Percentiles rank a stretch among this genome's conserved stretches.
Conservation (phyloP, 2,888 invertebrate species). For the Amblyjoppa proteus region DNA sequence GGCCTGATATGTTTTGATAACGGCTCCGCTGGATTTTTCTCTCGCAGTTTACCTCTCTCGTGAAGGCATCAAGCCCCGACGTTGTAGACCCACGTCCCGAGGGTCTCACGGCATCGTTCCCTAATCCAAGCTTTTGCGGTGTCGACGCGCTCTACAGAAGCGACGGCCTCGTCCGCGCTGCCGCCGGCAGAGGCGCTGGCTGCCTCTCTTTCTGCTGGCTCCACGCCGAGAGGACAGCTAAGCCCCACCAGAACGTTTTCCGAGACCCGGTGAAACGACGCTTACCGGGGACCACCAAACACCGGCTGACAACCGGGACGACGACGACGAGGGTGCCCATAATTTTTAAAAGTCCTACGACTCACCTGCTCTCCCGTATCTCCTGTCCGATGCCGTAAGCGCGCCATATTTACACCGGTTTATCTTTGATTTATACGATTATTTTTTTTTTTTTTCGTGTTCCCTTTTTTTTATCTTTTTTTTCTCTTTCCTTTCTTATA, state of each 20-base stretch:
- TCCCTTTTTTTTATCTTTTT: neutral
- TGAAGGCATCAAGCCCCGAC: constrained; percentile 18
- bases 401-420: constrained; percentile 74
- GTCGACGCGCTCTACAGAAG: constrained; percentile 60
- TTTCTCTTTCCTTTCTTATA: constrained; percentile 44
- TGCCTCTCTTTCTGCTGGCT: constrained; percentile 17
- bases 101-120: constrained; percentile 63
- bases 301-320: constrained; percentile 49
- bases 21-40: constrained; percentile 50
- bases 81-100: constrained; percentile 43
- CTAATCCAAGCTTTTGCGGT: constrained; percentile 64
- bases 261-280: constrained; percentile 63
- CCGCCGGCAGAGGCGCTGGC: constrained; percentile 9
- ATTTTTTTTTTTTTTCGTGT: constrained; percentile 37
- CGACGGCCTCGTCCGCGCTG: constrained; percentile 45
- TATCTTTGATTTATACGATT: constrained; percentile 74
- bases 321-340: constrained; percentile 65
- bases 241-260: constrained; percentile 59
- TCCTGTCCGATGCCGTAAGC: constrained; percentile 68
- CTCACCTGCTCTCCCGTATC: constrained; percentile 63
- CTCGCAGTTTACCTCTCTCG: constrained; percentile 10
- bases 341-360: constrained; percentile 67
- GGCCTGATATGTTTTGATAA: constrained; percentile 60
- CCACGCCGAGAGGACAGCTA: constrained; percentile 39
- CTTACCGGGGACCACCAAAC: constrained; percentile 45